Percentiles rank a stretch among this genome's conserved stretches.
These are phyloP conservation scores for Eupsilia transversa DNA, from an alignment of 2,888 invertebrate genomes.

Conservation along the genomic window DNA sequence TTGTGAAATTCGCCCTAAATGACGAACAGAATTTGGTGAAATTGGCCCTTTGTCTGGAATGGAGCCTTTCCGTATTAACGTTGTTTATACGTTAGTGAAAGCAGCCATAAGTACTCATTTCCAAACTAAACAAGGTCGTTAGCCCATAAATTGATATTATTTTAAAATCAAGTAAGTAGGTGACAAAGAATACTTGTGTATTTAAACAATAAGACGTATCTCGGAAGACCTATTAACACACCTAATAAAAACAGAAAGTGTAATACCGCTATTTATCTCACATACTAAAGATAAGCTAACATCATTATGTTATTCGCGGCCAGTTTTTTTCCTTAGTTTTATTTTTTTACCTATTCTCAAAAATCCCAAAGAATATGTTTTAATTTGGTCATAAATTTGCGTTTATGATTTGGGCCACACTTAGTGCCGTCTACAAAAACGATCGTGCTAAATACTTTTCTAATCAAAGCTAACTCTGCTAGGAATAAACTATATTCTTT, in stretches of 20 bases:
- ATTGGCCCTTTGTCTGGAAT: background rate
- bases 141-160: no score
- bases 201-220: background rate
- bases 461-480: background rate
- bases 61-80: background rate
- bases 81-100: background rate
- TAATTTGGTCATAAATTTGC: background rate
- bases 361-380: background rate
- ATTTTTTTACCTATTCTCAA: background rate
- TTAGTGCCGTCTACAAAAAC: background rate
- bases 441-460: background rate
- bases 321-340: background rate
- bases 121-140: no score
- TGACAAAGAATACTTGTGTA: background rate
- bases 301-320: background rate
- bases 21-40: background rate
- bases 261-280: slow-evolving; percentile 11
- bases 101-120: background rate
- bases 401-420: background rate
- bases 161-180: background rate
- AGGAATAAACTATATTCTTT: background rate
- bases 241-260: slow-evolving; percentile 1
- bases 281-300: background rate
- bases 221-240: background rate
- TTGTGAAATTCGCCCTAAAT: background rate